These are phyloP conservation scores for Strigamia transsilvanica DNA, from an alignment of 2,888 invertebrate genomes.

Conservation along the genomic window DNA sequence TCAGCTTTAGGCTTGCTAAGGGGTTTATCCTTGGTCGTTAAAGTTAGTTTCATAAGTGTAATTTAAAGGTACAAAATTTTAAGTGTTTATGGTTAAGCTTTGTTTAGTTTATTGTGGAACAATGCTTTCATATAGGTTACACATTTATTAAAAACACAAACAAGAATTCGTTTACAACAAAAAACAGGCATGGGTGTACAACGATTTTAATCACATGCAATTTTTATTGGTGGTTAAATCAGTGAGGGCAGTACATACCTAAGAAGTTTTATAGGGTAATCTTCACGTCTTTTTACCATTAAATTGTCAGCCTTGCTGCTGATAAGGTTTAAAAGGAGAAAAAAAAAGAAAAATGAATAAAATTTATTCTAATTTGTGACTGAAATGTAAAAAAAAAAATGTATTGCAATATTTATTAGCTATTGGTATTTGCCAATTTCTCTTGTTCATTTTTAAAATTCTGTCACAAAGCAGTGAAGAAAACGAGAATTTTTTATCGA, in stretches of 20 bases:
- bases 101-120: no score
- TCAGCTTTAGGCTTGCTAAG: no score
- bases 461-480: no score
- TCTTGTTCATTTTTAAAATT: background rate
- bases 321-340: slow-evolving; percentile 48
- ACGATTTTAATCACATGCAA: background rate
- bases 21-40: no score
- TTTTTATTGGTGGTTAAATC: background rate
- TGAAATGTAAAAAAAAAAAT: background rate
- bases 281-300: slow-evolving; percentile 52
- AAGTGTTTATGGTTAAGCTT: no score
- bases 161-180: no score
- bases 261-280: slow-evolving; percentile 53
- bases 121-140: no score
- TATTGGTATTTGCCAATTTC: background rate
- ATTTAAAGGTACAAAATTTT: no score
- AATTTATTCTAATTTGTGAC: slow-evolving; percentile 6
- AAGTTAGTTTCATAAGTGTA: no score
- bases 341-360: slow-evolving; percentile 46
- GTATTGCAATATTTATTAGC: background rate
- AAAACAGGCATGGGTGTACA: no score
- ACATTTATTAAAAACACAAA: no score
- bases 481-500: no score
- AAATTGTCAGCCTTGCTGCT: slow-evolving; percentile 51
- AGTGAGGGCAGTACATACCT: slow-evolving; percentile 50